Percentiles rank a stretch among this genome's conserved stretches.
phyloP scores from a whole-genome alignment of 2,113 vertebrate species.

The Gymnarchus niloticus region DNA sequence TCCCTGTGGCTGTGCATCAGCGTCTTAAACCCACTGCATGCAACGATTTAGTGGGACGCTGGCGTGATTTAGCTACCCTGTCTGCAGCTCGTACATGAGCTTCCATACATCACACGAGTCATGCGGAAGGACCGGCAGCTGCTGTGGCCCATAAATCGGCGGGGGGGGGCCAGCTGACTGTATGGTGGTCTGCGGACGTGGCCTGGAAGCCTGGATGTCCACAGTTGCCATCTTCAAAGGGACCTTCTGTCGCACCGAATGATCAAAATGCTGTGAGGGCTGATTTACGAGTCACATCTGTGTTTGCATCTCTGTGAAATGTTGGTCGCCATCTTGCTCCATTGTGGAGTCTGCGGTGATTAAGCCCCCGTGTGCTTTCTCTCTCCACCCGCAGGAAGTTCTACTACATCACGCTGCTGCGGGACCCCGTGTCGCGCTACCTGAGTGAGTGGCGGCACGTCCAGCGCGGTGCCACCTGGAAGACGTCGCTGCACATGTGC shows the following conservation, averaged over 20 bases:
- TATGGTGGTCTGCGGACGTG: not conserved
- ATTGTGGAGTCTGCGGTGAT: too few relatives aligned
- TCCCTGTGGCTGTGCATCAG: not conserved
- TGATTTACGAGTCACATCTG: not conserved
- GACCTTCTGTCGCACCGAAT: not conserved
- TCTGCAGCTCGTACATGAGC: not conserved
- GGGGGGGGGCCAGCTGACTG: not conserved
- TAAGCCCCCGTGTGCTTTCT: not conserved
- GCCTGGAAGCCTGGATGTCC: not conserved
- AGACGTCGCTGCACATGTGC: too few relatives aligned
- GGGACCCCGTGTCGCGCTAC: constrained; percentile 95
- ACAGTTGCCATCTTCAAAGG: not conserved
- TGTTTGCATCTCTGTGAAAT: not conserved
- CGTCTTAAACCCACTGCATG: not conserved
- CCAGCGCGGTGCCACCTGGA: constrained; percentile 95
- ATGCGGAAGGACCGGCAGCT: not conserved
- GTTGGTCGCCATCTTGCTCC: not conserved
- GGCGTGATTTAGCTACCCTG: not conserved
- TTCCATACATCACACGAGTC: not conserved
- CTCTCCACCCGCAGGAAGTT: constrained; percentile 83
- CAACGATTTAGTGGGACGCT: not conserved
- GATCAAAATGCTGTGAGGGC: not conserved
- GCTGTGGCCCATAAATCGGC: not conserved
- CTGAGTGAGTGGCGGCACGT: constrained; percentile 97
- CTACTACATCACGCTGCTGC: constrained; percentile 98